Evolutionary conservation across 2,888 invertebrate genomes (phyloP).

Genomic region (Drosophila subsilvestris): DNA sequence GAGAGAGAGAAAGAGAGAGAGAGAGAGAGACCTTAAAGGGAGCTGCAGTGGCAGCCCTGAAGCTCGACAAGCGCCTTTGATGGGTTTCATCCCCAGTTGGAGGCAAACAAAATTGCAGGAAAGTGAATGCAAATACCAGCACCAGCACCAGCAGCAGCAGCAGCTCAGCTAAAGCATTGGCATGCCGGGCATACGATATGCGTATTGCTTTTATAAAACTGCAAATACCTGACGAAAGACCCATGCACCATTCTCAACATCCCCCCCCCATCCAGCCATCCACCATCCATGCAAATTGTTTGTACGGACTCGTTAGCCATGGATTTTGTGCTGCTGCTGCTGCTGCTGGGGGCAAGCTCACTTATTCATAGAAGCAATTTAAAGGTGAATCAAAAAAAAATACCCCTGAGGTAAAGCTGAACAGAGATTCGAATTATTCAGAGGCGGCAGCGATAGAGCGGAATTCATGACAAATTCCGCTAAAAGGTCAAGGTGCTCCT

Average conservation of each 20-base stretch:
- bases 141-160: neutral
- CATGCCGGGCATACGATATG: conserved; percentile 56
- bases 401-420: conserved; percentile 32
- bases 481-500: conserved; percentile 43
- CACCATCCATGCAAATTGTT: conserved; percentile 29
- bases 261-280: neutral
- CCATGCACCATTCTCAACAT: neutral
- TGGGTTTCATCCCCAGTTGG: conserved; percentile 10
- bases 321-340: conserved; percentile 35
- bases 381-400: conserved; percentile 25
- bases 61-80: conserved; percentile 71
- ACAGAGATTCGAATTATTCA: conserved; percentile 39
- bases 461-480: conserved; percentile 30
- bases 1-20: neutral
- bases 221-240: conserved; percentile 56
- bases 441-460: conserved; percentile 7
- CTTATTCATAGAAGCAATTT: conserved; percentile 50
- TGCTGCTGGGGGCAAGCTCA: conserved; percentile 23
- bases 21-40: neutral
- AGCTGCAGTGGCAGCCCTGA: conserved; percentile 53
- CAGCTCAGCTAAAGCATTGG: conserved; percentile 22
- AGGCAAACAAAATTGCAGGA: conserved; percentile 56
- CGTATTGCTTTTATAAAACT: conserved; percentile 70
- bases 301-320: conserved; percentile 47
- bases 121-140: conserved; percentile 74